Percentiles rank a stretch among this genome's conserved stretches.
Evolutionary conservation across 2,888 invertebrate genomes (phyloP).

Genomic region (Boloria euphrosyne): DNA sequence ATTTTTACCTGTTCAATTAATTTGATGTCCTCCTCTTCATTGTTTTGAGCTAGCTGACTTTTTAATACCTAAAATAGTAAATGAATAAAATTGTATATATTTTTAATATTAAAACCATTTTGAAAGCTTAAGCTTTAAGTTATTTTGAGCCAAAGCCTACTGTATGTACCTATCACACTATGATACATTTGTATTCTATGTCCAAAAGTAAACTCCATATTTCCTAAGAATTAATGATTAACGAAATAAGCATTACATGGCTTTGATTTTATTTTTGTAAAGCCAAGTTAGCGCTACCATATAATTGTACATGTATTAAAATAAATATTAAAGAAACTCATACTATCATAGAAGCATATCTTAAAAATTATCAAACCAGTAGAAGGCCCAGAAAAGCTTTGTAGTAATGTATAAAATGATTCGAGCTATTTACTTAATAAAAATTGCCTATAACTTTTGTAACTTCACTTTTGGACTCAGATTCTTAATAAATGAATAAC

Average conservation of each 20-base stretch:
- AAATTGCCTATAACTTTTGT: too few relatives aligned
- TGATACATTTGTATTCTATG: not conserved
- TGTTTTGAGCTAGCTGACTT: conserved; percentile 67
- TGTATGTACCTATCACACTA: not conserved
- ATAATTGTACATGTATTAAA: not conserved
- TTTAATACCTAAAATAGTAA: conserved; percentile 64
- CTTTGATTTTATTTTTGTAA: not conserved
- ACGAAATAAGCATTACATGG: not conserved
- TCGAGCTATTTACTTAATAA: too few relatives aligned
- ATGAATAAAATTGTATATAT: conserved; percentile 1
- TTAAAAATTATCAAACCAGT: not conserved
- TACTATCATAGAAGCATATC: not conserved
- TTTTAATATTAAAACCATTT: not conserved
- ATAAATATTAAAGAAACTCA: not conserved
- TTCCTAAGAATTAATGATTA: not conserved
- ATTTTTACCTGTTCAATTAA: conserved; percentile 63
- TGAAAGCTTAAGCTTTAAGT: conserved; percentile 13
- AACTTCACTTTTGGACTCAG: conserved; percentile 12
- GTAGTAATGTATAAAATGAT: not conserved
- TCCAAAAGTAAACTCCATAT: conserved; percentile 12
- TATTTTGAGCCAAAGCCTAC: conserved; percentile 12
- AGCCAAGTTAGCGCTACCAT: conserved; percentile 9
- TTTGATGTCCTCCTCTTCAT: conserved; percentile 70
- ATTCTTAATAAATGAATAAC: not conserved
- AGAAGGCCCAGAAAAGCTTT: conserved; percentile 1